Base-by-base conservation (phyloP, 2,888 invertebrate genomes). In the Strigamia crassipes region DNA sequence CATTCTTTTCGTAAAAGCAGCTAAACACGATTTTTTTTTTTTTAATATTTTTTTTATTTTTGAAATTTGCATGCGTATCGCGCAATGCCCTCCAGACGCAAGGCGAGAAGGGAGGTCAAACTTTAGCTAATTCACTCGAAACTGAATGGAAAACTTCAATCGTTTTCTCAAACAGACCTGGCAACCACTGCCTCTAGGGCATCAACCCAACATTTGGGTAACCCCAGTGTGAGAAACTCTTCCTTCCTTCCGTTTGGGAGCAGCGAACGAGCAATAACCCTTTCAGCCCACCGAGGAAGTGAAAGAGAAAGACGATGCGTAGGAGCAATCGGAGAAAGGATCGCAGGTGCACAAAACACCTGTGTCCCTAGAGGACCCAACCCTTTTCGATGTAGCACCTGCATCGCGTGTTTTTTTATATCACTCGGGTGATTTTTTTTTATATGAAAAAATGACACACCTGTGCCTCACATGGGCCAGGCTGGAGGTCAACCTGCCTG, bases 111-210 rank as follows among this genome's bases (percentile, higher is more conserved):
- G 73, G 73, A 73, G 31, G 73, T 31, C 73, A 27, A 73, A 27
- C 73, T 73, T 38, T 10, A 15, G 31, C 73, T 31, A 31, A 73
- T 10, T 73, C 73, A 73, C 27, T 73, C 73, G 31, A 73, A 61
- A 73, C 73, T 73, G 73, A 73, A 73, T 73, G 73, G 31, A 73
- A 73, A 73, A 73, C 73, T 73, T 73, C 73, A 73, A 73, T 73
- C 31, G 73, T 73, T 73, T 15, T 73, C 73, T 31, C 31, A 73
- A 73, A 73, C 73, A 27, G 31, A 73, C 31, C 73, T 13, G 10
- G 27, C 27, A 1, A 73, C 27, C 73, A 15, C 73, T 31, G 73
- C 73, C 73, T 73, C 15, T 73, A 73, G 73, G 73, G 27, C 73
- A 73, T 73, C 73, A 73, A 27, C 31, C 27, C 73, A 73, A 31